These are phyloP conservation scores for Ligdia adustata DNA, from an alignment of 2,888 invertebrate genomes.

Conservation along the genomic window DNA sequence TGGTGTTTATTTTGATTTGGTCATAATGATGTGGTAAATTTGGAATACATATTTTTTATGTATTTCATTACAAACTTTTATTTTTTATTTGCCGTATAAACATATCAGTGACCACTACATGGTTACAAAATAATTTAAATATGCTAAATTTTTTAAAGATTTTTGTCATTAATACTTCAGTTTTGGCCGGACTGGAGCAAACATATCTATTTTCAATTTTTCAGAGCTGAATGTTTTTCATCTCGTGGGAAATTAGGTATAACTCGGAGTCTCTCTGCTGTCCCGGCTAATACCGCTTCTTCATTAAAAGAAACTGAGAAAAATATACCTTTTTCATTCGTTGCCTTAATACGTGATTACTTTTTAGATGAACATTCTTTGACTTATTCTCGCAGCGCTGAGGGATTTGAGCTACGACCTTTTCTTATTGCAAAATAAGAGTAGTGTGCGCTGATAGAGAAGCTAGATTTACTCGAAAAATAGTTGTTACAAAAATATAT, in stretches of 20 bases:
- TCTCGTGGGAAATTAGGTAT: conserved; percentile 49
- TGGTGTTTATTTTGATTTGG: too few relatives aligned
- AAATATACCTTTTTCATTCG: conserved; percentile 29
- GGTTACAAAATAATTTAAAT: too few relatives aligned
- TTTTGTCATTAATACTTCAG: neutral
- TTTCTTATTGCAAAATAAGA: conserved; percentile 6
- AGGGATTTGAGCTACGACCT: conserved; percentile 10
- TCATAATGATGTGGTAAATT: too few relatives aligned
- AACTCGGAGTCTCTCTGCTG: conserved; percentile 41
- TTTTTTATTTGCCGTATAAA: too few relatives aligned
- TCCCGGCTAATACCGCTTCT: conserved; percentile 39
- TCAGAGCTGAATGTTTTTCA: conserved; percentile 43
- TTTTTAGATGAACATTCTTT: conserved; percentile 29
- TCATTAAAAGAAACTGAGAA: conserved; percentile 39
- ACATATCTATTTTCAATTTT: conserved; percentile 45
- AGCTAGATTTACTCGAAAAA: too few relatives aligned
- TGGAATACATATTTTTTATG: too few relatives aligned
- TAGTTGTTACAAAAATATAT: too few relatives aligned
- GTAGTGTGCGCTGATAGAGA: too few relatives aligned
- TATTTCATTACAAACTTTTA: too few relatives aligned
- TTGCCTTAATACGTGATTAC: conserved; percentile 30
- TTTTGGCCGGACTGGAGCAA: conserved; percentile 9
- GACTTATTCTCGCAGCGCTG: conserved; percentile 14
- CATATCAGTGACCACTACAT: too few relatives aligned
- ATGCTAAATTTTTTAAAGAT: too few relatives aligned